Conservation (phyloP, 2,113 vertebrate species). For the Rhinoderma darwinii region DNA sequence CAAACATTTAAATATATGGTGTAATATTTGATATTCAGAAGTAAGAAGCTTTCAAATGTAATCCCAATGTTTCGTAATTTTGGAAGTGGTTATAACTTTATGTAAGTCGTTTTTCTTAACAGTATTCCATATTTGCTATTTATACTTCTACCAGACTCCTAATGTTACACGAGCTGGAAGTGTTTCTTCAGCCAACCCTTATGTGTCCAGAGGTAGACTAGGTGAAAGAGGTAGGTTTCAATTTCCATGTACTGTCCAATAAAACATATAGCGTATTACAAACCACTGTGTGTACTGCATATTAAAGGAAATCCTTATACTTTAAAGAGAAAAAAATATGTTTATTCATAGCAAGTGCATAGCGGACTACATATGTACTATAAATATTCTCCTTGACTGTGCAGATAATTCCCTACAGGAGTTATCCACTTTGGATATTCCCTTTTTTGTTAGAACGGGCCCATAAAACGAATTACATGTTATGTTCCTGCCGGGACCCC, state of each 20-base stretch:
- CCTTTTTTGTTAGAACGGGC: no score
- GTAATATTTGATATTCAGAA: not conserved
- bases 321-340: no score
- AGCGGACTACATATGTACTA: no score
- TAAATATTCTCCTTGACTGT: no score
- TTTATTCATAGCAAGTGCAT: no score
- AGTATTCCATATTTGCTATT: not conserved
- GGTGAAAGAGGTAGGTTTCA: conserved; percentile 17
- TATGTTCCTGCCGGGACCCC: no score
- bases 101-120: not conserved
- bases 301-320: not conserved
- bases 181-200: conserved; percentile 1
- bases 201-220: not conserved
- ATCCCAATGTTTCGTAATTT: not conserved
- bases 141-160: not conserved
- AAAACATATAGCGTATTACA: not conserved
- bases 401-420: no score
- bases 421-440: no score
- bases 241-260: not conserved
- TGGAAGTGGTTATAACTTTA: not conserved
- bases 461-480: no score
- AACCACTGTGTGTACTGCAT: not conserved
- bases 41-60: not conserved
- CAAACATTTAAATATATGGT: not conserved
- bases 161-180: not conserved